phyloP scores from a whole-genome alignment of 2,797 vertebrate genomes.

The Cottoperca gobio region DNA sequence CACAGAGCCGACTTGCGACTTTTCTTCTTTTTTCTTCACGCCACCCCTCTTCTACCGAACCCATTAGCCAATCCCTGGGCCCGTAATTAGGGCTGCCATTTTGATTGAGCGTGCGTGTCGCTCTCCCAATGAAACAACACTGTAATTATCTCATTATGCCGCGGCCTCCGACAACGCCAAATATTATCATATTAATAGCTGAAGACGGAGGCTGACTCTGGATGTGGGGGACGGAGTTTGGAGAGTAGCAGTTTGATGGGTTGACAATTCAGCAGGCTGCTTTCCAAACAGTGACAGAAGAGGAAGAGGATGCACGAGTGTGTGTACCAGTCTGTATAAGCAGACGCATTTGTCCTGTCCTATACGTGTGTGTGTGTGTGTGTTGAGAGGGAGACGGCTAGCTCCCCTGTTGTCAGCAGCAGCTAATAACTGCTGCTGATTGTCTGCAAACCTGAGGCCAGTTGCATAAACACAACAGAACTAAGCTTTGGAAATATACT shows the following conservation, averaged over 20 bases:
- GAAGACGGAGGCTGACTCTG: constrained; percentile 67
- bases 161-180: constrained; percentile 70
- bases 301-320: not conserved
- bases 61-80: constrained; percentile 96
- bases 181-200: constrained; percentile 85
- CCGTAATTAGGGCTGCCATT: constrained; percentile 96
- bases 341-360: not conserved
- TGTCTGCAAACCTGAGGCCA: constrained; percentile 36
- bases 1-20: constrained; percentile 11
- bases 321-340: not conserved
- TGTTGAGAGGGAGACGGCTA: constrained; percentile 26
- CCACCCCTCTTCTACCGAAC: constrained; percentile 86
- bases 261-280: constrained; percentile 47
- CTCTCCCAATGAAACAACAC: constrained; percentile 92
- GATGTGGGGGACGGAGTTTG: constrained; percentile 19
- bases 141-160: constrained; percentile 96
- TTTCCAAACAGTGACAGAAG: constrained; percentile 46
- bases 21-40: not conserved
- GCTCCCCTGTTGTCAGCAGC: constrained; percentile 58
- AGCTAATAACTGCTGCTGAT: constrained; percentile 57
- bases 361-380: constrained; percentile 6
- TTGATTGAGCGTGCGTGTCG: constrained; percentile 92
- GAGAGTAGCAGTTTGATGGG: constrained; percentile 39
- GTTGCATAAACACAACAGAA: constrained; percentile 27
- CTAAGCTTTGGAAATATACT: not conserved